A percentile compares a stretch with the other conserved stretches of the same genome.
Conservation (phyloP, 2,113 vertebrate species). For the Puffinus mauretanicus region DNA sequence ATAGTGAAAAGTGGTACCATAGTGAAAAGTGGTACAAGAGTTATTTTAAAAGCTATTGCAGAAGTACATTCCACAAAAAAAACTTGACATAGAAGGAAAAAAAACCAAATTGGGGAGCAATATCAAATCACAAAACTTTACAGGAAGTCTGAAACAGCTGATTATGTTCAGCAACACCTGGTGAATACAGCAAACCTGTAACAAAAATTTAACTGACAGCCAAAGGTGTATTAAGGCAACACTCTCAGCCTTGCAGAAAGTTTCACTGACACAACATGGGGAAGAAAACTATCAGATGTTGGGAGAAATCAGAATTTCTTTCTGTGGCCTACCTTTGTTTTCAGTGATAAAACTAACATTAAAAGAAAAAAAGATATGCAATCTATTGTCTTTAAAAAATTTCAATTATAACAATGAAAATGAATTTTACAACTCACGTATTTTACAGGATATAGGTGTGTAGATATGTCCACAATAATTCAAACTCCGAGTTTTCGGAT, state of each 20-base stretch:
- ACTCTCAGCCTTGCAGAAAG: neutral
- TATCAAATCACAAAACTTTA: neutral
- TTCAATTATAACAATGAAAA: neutral
- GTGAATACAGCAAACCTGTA: neutral
- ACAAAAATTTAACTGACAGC: neutral
- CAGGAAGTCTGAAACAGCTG: neutral
- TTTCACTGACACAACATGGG: neutral
- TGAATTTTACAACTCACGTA: constrained; percentile 82
- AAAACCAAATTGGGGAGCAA: neutral
- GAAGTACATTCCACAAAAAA: neutral
- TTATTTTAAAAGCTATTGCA: neutral
- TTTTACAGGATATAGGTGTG: constrained; percentile 99
- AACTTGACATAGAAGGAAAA: neutral
- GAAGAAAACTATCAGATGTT: neutral
- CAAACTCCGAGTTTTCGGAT: constrained; percentile 98
- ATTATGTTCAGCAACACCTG: neutral
- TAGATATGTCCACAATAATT: constrained; percentile 99
- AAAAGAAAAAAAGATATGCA: neutral
- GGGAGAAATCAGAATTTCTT: neutral
- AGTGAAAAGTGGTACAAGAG: neutral
- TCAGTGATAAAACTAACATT: neutral
- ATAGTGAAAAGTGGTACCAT: rapidly evolving
- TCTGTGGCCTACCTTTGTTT: neutral
- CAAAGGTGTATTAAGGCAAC: rapidly evolving
- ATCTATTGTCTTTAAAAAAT: neutral